phyloP scores from a whole-genome alignment of 35 echinoderm and acorn worm species.

The Anneissia japonica region DNA sequence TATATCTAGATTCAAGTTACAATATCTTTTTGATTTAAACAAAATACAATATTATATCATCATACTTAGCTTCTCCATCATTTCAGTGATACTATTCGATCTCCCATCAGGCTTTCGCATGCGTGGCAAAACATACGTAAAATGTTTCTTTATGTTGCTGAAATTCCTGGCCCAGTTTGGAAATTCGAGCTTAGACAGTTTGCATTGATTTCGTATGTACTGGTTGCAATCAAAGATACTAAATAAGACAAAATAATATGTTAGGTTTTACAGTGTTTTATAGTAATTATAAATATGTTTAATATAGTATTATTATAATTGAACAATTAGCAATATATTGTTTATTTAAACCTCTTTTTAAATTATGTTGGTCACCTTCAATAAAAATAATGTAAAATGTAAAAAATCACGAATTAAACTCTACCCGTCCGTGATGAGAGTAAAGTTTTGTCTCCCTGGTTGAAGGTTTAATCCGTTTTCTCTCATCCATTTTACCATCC shows the following conservation, averaged over 20 bases:
- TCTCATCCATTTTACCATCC: not conserved
- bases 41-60: no score
- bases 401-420: no score
- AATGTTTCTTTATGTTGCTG: not conserved
- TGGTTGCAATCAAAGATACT: not conserved
- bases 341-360: no score
- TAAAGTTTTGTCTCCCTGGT: not conserved
- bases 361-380: no score
- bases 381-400: no score
- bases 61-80: not conserved
- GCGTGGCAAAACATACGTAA: not conserved
- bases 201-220: not conserved
- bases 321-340: no score
- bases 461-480: not conserved
- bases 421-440: not conserved
- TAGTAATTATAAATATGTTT: no score
- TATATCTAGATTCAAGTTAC: no score
- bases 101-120: not conserved
- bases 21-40: no score
- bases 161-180: not conserved
- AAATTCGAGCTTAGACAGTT: not conserved
- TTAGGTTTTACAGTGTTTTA: no score
- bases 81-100: not conserved
- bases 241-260: no score
- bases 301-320: no score